These are phyloP conservation scores for Bugula neritina DNA, from an alignment of 2,888 invertebrate genomes.

Conservation along the genomic window DNA sequence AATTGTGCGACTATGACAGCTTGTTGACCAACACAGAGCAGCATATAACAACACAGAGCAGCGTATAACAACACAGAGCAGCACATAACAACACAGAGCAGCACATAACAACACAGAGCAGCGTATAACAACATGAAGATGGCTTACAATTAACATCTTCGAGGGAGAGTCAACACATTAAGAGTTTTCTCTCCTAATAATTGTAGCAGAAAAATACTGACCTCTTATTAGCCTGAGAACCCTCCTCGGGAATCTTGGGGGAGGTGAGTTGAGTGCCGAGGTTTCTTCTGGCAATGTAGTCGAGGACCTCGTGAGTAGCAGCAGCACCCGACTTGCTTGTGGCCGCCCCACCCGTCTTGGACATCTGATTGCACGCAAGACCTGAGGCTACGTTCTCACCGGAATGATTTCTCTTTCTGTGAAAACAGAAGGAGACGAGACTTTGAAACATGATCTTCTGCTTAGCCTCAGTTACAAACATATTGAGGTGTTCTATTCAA, in stretches of 20 bases:
- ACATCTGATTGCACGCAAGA: neutral
- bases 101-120: too few species aligned
- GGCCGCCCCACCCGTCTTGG: neutral
- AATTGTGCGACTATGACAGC: too few species aligned
- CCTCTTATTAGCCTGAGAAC: conserved; percentile 9
- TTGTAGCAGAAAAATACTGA: too few species aligned
- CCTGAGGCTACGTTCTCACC: neutral
- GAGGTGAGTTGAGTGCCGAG: neutral
- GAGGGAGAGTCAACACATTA: too few species aligned
- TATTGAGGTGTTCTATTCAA: neutral
- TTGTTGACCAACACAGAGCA: too few species aligned
- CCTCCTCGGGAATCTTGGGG: neutral
- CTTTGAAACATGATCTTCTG: neutral
- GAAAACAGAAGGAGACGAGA: neutral
- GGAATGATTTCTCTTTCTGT: conserved; percentile 5
- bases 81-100: too few species aligned
- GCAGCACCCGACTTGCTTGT: neutral
- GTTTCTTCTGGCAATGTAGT: conserved; percentile 5
- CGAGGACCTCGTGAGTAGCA: neutral
- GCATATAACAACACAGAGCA: too few species aligned
- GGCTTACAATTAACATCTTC: too few species aligned
- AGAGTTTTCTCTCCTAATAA: too few species aligned
- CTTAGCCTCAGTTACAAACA: too few species aligned
- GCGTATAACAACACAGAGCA: too few species aligned
- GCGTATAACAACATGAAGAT: too few species aligned